Evolutionary conservation across 2,888 invertebrate genomes (phyloP), one percentile per base, ranked within the genome.

Genomic region (Meteorus cinctellus): DNA sequence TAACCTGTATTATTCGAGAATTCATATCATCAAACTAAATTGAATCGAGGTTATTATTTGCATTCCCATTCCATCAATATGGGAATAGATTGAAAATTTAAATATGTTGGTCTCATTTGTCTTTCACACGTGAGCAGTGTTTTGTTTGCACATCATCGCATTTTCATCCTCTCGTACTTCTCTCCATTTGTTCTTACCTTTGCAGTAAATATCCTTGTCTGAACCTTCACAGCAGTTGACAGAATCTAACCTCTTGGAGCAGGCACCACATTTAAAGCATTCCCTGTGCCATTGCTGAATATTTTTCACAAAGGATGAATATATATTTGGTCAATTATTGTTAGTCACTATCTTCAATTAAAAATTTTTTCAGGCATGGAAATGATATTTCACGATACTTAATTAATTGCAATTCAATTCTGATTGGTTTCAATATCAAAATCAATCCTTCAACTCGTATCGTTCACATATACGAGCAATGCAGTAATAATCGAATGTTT

Each of bases 151-250:
- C 0, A n/a, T 34, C 19, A 27, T 51, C 55, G 55, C n/a, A 8
- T 69, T 68, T n/a, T 31, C 34, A 55, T 69, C 55, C 14, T 34
- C 29, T 69, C n/a, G 16, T 1, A 24, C 1, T 24, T 24, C 24
- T 55, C n/a, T 19, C n/a, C 8, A 19, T 24, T 55, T 24, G 8
- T 77, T 77, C 88, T 89, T 92, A 96, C 97, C 96, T 95, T 96
- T 97, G 92, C 98, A 98, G 92, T 97, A 98, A 92, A 98, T 96
- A 90, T 98, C 96, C 92, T 96, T 96, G 90, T 98, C 97, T 86
- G 97, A 95, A 88, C 96, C 98, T 91, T 97, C 97, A 91, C 96
- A 96, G 92, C 96, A 96, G 92, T 95, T 95, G 88, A 95, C 94
- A 83, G 97, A 97, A 92, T 97, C 96, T 92, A 97, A 93, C 89